Conservation (phyloP, 2,888 invertebrate genomes). For the Spilosoma lubricipeda region DNA sequence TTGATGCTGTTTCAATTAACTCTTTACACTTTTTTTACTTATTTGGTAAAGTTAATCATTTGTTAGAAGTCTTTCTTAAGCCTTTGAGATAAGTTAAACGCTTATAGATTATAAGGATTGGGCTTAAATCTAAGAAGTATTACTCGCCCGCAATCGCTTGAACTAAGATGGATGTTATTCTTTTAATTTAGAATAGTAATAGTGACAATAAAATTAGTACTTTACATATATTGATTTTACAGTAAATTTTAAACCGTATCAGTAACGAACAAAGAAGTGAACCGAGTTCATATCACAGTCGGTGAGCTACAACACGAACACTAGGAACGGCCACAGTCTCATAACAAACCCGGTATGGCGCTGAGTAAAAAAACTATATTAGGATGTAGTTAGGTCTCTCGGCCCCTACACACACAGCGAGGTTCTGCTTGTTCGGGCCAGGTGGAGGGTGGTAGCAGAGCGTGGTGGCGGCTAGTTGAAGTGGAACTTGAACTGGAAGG, state of each 20-base stretch:
- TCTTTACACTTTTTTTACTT: not conserved
- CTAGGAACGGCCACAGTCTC: slow-evolving; percentile 2
- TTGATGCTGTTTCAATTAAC: not conserved
- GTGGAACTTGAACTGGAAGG: slow-evolving; percentile 99
- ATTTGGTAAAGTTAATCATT: not conserved
- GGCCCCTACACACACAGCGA: not conserved
- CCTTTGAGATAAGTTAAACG: no score
- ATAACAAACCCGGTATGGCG: slow-evolving; percentile 14
- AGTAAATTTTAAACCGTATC: not conserved
- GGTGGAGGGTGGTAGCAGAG: not conserved
- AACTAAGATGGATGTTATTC: not conserved
- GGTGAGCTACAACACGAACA: not conserved
- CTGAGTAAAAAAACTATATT: not conserved
- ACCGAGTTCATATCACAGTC: slow-evolving; percentile 5
- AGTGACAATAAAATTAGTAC: not conserved
- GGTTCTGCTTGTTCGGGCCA: no score
- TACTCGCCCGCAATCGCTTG: not conserved
- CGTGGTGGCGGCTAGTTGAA: slow-evolving; percentile 89
- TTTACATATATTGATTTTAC: not conserved
- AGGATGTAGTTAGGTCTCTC: not conserved
- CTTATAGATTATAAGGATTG: not conserved
- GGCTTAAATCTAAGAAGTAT: not conserved
- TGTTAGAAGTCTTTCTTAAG: not conserved
- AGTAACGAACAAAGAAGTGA: not conserved
- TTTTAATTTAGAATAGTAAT: not conserved